Base-by-base conservation (phyloP, 1,140 invertebrate species). In the Rhagoletis zephyria region DNA sequence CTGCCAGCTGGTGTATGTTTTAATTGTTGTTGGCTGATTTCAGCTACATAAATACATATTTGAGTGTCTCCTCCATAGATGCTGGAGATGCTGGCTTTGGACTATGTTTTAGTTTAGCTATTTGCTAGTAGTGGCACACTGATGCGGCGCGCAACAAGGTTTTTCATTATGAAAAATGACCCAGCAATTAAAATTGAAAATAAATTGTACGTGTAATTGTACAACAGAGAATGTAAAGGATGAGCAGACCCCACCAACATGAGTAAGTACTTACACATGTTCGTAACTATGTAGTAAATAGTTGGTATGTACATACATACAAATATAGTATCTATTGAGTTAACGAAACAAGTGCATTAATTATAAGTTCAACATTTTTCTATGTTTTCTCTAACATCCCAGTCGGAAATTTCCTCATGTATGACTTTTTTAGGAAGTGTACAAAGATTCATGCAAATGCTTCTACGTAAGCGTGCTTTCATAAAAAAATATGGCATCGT, bases 91-190 rank as follows among this genome's bases (percentile, higher is more conserved):
- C 16, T 40, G 42, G 14, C 3, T 0, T 40, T 56, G 51, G 51
- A 56, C 51, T 5, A 56, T 56, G 51, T 10, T 56, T 56, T 56
- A 10, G 51, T 10, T 56, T 5, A 5, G 51, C 51, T 56, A 30
- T 30, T 30, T 30, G 30, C 30, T 30, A 30, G 30, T 30, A 30
- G 51, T 56, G 51, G 51, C 61, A 63, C 12, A 63, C 2, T n/a
- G 61, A 63, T 14, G 7, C 0, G 61, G 61, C 9, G 61, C 9
- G 12, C 61, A 40, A 67, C 9, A 30, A 56, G 3, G 74, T 16
- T 81, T 56, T 81, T 56, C 74, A 81, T 81, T 81, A 81, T 81
- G 74, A 81, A 81, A 81, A 81, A 81, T 81, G 74, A 30, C n/a
- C 48, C 14, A 16, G 9, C 48, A 81, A 81, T 81, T 81, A 81